These are phyloP conservation scores for Lepus europaeus DNA, from an alignment of 2,113 vertebrate genomes.

Conservation along the genomic window DNA sequence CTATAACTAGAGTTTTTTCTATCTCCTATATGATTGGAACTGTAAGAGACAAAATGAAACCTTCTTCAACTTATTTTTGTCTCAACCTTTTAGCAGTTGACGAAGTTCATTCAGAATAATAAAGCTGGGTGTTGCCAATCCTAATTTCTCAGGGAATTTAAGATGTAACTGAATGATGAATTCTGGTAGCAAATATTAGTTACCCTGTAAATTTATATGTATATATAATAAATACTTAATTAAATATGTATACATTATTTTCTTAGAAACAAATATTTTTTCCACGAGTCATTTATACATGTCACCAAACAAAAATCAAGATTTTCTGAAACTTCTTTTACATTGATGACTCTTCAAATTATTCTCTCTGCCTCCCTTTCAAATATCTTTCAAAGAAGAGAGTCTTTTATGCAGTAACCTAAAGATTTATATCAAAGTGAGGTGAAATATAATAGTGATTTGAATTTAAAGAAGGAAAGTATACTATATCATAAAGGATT, in stretches of 20 bases:
- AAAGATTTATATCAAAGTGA: background rate
- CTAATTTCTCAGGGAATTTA: constrained; percentile 8
- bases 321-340: background rate
- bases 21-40: background rate
- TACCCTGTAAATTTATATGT: background rate
- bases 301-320: background rate
- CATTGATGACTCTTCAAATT: background rate
- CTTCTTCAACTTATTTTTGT: background rate
- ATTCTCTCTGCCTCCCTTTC: background rate
- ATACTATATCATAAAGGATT: background rate
- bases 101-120: background rate
- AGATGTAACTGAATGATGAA: background rate
- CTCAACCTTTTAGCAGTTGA: background rate
- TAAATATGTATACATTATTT: background rate
- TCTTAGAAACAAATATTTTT: background rate
- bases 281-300: background rate
- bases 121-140: background rate
- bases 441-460: background rate
- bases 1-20: background rate
- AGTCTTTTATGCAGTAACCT: background rate
- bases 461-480: constrained; percentile 31
- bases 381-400: background rate
- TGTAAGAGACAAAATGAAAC: background rate
- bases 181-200: background rate
- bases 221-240: background rate